Conservation (phyloP, 2,888 invertebrate genomes). For the Dromius quadrimaculatus region DNA sequence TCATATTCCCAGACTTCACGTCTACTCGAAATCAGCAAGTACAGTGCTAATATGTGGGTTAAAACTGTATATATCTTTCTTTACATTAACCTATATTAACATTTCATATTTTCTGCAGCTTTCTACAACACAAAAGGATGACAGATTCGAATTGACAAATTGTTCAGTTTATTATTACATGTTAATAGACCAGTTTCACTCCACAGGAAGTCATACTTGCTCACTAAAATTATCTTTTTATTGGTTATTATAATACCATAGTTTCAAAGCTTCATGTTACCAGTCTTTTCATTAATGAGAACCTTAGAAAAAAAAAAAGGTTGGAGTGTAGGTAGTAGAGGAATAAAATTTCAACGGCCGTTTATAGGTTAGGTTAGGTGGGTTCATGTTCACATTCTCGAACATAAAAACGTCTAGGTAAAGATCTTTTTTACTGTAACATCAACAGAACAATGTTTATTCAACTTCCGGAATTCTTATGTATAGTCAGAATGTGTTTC, state of each 20-base stretch:
- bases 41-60: slow-evolving; percentile 36
- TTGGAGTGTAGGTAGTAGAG: slow-evolving; percentile 17
- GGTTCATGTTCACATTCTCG: slow-evolving; percentile 2
- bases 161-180: slow-evolving; percentile 12
- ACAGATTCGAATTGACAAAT: slow-evolving; percentile 17
- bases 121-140: slow-evolving; percentile 25
- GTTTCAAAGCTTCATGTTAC: slow-evolving; percentile 8
- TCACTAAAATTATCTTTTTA: too few species aligned
- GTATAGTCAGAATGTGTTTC: slow-evolving; percentile 37
- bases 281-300: not conserved
- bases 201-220: too few species aligned
- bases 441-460: slow-evolving; percentile 41
- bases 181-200: not conserved
- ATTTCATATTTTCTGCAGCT: slow-evolving; percentile 21
- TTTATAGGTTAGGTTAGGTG: not conserved
- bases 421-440: slow-evolving; percentile 40
- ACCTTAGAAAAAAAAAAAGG: slow-evolving; percentile 1
- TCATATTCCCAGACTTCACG: slow-evolving; percentile 26
- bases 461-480: slow-evolving; percentile 44
- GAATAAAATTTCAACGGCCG: slow-evolving; percentile 22
- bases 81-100: slow-evolving; percentile 49
- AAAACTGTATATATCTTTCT: slow-evolving; percentile 29
- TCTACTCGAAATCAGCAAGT: slow-evolving; percentile 26
- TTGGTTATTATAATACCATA: too few species aligned
- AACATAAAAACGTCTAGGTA: slow-evolving; percentile 35